Conservation (phyloP, 2,113 vertebrate genomes). For the Amphiprion ocellaris region DNA sequence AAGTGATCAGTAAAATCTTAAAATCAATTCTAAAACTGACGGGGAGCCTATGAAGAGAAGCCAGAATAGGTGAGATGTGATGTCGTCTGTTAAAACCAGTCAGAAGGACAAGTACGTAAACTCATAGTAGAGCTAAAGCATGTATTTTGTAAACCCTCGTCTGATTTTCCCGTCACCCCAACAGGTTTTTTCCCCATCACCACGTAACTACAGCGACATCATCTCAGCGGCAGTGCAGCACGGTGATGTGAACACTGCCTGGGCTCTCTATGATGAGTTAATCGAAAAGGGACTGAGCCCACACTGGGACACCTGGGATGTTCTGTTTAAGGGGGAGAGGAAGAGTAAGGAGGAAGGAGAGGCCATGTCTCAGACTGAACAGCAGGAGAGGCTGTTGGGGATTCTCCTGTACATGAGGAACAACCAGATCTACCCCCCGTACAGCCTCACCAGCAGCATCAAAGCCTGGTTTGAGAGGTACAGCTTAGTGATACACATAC, state of each 20-base stretch:
- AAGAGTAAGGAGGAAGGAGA: background rate
- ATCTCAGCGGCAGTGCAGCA: slow-evolving; percentile 88
- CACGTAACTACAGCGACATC: slow-evolving; percentile 86
- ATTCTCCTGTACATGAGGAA: slow-evolving; percentile 90
- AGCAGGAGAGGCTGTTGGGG: slow-evolving; percentile 83
- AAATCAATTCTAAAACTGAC: no score
- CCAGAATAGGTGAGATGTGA: no score
- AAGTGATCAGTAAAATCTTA: no score
- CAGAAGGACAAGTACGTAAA: background rate
- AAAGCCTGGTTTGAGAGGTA: slow-evolving; percentile 97
- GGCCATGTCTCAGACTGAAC: slow-evolving; percentile 45
- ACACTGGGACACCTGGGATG: slow-evolving; percentile 84
- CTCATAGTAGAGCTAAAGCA: background rate
- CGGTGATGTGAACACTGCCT: slow-evolving; percentile 82
- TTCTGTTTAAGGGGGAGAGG: slow-evolving; percentile 85
- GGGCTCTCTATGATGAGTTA: slow-evolving; percentile 89
- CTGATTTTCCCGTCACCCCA: background rate
- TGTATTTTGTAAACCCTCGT: background rate
- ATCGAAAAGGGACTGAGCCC: slow-evolving; percentile 83
- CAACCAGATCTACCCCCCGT: slow-evolving; percentile 91
- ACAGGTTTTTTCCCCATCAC: slow-evolving; percentile 80
- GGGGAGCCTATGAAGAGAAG: no score
- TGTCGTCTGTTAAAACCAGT: no score
- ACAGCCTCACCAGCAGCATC: slow-evolving; percentile 86
- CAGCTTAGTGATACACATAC: background rate